phyloP scores from a whole-genome alignment of 2,797 vertebrate genomes.

The Danio albolineatus region DNA sequence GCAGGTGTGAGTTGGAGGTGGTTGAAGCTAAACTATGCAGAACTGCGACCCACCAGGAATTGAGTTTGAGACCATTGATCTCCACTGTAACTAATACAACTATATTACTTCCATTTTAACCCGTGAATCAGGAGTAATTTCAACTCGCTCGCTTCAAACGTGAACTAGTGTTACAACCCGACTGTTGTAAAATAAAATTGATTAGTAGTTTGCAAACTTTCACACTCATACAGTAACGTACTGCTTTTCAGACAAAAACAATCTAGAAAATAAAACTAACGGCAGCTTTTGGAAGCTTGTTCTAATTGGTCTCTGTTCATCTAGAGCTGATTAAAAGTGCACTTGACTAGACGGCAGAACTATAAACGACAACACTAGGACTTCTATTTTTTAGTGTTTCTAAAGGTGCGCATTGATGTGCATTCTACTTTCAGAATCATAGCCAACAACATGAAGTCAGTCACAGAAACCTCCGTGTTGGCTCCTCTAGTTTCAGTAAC shows the following conservation, averaged over 20 bases:
- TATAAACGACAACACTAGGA: slow-evolving; percentile 31
- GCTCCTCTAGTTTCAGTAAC: slow-evolving; percentile 62
- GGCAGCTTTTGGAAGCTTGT: slow-evolving; percentile 8
- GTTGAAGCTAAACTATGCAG: too few species aligned
- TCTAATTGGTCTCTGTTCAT: slow-evolving; percentile 21
- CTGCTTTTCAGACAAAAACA: background rate
- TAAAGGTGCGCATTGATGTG: slow-evolving; percentile 46
- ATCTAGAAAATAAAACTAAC: background rate
- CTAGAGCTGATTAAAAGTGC: slow-evolving; percentile 22
- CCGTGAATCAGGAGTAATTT: background rate
- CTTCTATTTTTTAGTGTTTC: slow-evolving; percentile 50
- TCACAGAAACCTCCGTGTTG: slow-evolving; percentile 52
- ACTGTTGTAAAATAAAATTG: background rate
- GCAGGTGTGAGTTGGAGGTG: too few species aligned
- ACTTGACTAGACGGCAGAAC: slow-evolving; percentile 17
- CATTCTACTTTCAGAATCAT: slow-evolving; percentile 67
- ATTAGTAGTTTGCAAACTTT: background rate
- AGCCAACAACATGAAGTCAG: slow-evolving; percentile 65
- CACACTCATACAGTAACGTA: background rate
- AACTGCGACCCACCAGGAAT: too few species aligned
- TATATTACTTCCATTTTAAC: background rate
- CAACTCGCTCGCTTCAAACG: background rate
- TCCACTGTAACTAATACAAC: too few species aligned
- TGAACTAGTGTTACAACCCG: background rate
- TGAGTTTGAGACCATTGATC: too few species aligned